Evolutionary conservation across 2,888 invertebrate genomes (phyloP), one percentile per base, ranked within the genome.

Genomic region (Conops quadrifasciatus): DNA sequence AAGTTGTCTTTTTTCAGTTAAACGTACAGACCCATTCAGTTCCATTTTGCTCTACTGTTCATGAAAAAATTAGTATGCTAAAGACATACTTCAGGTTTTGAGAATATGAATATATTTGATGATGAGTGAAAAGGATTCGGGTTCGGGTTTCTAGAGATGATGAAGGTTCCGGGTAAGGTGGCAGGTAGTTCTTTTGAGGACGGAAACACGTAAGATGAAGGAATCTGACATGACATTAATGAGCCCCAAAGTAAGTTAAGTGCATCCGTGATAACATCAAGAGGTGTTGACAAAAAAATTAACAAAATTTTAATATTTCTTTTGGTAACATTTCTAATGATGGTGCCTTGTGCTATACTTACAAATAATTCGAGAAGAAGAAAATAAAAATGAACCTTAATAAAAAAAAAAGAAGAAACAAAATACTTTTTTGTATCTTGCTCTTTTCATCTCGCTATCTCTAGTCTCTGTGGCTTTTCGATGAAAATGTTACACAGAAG

Each of bases 81-180:
- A 74, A 72, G 71, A 67, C 71, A 71, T 74, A 74, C 74, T 36
- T 36, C 9, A 4, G 78, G 79, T 76, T 78, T 73, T 67, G 65
- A 73, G 75, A 66, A 56, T 53, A 56, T 65, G n/a, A 78, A 75
- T 79, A 76, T 79, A 79, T 80, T 78, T 80, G 79, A 80, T 80
- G 82, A 78, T 81, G 82, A 83, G 81, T 82, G 80, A 76, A 79
- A 81, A 84, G 80, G 83, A 82, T 80, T 83, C 77, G 73, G n/a
- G n/a, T 51, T 30, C 11, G 70, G 68, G 65, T 71, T 58, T 72
- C 36, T 64, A 68, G 58, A 71, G 26, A 9, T 13, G 28, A 62
- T 66, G 43, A 62, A 67, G 72, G 72, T 69, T 71, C 56, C n/a
- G 53, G 4, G 36, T 36, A 36, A 36, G 4, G n/a, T n/a, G n/a